phyloP scores from a whole-genome alignment of 1,140 invertebrate species.

The Trigoniulus corallinus region DNA sequence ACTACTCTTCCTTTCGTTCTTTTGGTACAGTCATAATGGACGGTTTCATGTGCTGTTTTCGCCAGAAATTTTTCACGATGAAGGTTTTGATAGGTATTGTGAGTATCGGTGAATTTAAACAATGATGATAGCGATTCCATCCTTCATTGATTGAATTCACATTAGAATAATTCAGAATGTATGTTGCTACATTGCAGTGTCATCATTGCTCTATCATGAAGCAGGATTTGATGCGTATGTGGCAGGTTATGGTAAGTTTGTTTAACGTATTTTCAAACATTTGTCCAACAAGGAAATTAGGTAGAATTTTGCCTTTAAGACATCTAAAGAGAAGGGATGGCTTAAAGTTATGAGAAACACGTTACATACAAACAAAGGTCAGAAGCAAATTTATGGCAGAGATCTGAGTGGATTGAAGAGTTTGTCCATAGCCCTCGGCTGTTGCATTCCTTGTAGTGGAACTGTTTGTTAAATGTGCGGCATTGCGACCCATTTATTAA shows the following conservation, averaged over 20 bases:
- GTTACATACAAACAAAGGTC: too few species aligned
- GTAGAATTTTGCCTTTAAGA: too few species aligned
- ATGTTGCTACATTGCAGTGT: neutral
- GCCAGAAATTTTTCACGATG: slow-evolving; percentile 11
- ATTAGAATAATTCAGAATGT: neutral
- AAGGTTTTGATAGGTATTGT: slow-evolving; percentile 12
- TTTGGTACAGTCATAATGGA: neutral
- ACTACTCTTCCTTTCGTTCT: neutral
- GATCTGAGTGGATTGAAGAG: too few species aligned
- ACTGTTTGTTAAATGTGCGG: too few species aligned
- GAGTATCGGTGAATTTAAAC: neutral
- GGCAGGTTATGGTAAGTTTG: slow-evolving; percentile 37
- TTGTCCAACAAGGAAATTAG: slow-evolving; percentile 5
- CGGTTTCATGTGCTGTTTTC: neutral
- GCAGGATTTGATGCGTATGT: slow-evolving; percentile 59
- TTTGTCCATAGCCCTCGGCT: too few species aligned
- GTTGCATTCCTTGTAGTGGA: too few species aligned
- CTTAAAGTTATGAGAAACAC: too few species aligned
- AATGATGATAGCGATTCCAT: neutral
- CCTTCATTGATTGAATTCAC: too few species aligned
- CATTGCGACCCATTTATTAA: too few species aligned
- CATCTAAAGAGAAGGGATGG: too few species aligned
- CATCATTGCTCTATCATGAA: slow-evolving; percentile 37
- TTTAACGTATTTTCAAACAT: slow-evolving; percentile 1
- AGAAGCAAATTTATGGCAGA: too few species aligned